phyloP scores from a whole-genome alignment of 2,797 vertebrate genomes.

The Lepidocolaptes lacrymiger region DNA sequence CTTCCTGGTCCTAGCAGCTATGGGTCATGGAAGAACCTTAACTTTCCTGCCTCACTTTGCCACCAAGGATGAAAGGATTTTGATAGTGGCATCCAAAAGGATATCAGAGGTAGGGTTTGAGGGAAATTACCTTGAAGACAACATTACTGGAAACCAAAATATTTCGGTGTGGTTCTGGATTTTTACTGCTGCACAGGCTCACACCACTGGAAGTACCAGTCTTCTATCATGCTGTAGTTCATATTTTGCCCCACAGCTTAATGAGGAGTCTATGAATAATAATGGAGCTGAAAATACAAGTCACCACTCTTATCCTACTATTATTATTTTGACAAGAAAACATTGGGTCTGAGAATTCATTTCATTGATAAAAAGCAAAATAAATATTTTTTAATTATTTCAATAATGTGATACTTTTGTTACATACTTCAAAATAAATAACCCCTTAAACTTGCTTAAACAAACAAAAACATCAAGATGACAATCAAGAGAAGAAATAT shows the following conservation, averaged over 20 bases:
- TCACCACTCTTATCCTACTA: neutral
- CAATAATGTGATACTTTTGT: neutral
- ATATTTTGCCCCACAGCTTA: neutral
- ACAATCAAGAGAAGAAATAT: neutral
- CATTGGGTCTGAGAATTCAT: neutral
- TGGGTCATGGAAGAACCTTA: neutral
- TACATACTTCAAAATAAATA: neutral
- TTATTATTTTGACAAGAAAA: neutral
- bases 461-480: neutral
- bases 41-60: neutral
- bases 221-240: conserved; percentile 11
- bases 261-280: neutral
- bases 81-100: neutral
- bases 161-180: neutral
- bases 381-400: neutral
- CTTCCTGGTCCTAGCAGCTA: neutral
- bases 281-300: neutral
- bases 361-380: neutral
- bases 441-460: neutral
- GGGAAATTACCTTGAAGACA: neutral
- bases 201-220: conserved; percentile 4
- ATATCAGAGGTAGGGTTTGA: neutral
- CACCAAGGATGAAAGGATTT: neutral
- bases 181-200: neutral
- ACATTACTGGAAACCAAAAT: neutral